Evolutionary conservation across 37 sponge, comb jelly and placozoan species (phyloP).

Genomic region (Spongilla lacustris): DNA sequence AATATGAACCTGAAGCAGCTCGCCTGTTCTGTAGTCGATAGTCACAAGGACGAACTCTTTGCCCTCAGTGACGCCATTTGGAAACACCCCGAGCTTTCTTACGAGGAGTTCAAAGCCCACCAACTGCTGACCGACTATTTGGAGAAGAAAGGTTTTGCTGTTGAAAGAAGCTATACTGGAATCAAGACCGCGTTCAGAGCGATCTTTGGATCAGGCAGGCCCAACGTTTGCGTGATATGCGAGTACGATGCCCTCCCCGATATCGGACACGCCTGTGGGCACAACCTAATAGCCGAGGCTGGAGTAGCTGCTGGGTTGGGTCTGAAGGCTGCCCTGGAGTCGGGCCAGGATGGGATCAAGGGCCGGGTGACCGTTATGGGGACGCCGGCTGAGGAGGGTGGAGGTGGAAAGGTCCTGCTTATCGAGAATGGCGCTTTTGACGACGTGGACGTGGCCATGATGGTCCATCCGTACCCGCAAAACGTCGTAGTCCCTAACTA

Average conservation of each 20-base stretch:
- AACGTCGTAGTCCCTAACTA: slow-evolving; percentile 18
- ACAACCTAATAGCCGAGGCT: slow-evolving; percentile 86
- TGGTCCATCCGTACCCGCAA: slow-evolving; percentile 84
- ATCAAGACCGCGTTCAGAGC: slow-evolving; percentile 79
- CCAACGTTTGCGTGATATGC: slow-evolving; percentile 76
- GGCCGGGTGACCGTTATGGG: slow-evolving; percentile 78
- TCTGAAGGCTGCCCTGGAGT: slow-evolving; percentile 75
- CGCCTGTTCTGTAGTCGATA: slow-evolving; percentile 12
- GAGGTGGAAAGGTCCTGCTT: slow-evolving; percentile 80
- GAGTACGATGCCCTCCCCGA: slow-evolving; percentile 90
- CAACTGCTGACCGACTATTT: slow-evolving; percentile 44
- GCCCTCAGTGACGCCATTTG: slow-evolving; percentile 71
- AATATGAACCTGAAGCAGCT: background rate
- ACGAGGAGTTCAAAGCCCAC: slow-evolving; percentile 60
- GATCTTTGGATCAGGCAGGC: slow-evolving; percentile 53
- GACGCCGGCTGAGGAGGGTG: slow-evolving; percentile 91
- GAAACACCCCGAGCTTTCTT: slow-evolving; percentile 67
- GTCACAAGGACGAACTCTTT: slow-evolving; percentile 4
- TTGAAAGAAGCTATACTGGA: slow-evolving; percentile 36
- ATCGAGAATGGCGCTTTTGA: slow-evolving; percentile 73
- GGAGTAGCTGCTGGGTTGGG: slow-evolving; percentile 85
- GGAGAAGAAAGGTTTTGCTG: slow-evolving; percentile 62
- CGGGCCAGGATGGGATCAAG: slow-evolving; percentile 12
- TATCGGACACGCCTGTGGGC: slow-evolving; percentile 91
- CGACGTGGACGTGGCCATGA: slow-evolving; percentile 85